These are phyloP conservation scores for Protula sp. DNA, from an alignment of 2,888 invertebrate species.

Conservation along the genomic window DNA sequence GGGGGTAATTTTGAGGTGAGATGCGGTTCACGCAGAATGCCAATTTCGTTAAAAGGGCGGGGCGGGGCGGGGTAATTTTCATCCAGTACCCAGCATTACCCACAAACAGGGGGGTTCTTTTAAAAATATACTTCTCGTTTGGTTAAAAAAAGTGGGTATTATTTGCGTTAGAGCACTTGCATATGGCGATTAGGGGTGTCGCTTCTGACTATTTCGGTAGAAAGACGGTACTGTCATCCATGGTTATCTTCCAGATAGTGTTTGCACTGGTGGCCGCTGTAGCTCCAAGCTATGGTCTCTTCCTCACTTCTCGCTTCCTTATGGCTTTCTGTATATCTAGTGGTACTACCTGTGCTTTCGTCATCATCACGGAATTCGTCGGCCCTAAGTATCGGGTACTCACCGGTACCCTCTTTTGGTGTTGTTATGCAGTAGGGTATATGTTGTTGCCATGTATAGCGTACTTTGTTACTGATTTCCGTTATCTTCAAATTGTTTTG, in stretches of 20 bases:
- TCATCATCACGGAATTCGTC: not conserved
- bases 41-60: too few relatives aligned
- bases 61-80: too few relatives aligned
- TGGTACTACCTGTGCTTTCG: not conserved
- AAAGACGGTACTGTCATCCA: not conserved
- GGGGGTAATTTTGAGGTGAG: too few relatives aligned
- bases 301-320: not conserved
- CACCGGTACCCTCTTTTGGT: not conserved
- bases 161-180: too few relatives aligned
- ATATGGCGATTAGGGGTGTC: too few relatives aligned
- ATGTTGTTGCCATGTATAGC: not conserved
- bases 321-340: not conserved
- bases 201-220: not conserved
- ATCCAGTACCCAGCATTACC: too few relatives aligned
- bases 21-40: too few relatives aligned
- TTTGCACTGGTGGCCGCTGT: not conserved
- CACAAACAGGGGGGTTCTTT: too few relatives aligned
- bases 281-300: not conserved
- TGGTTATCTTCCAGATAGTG: not conserved
- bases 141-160: too few relatives aligned
- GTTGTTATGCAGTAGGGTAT: not conserved
- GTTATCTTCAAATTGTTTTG: not conserved
- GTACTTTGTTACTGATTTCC: not conserved
- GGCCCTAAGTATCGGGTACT: not conserved
- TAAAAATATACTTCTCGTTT: too few relatives aligned